phyloP scores from a whole-genome alignment of 2,888 invertebrate species.

The Homarus gammarus region DNA sequence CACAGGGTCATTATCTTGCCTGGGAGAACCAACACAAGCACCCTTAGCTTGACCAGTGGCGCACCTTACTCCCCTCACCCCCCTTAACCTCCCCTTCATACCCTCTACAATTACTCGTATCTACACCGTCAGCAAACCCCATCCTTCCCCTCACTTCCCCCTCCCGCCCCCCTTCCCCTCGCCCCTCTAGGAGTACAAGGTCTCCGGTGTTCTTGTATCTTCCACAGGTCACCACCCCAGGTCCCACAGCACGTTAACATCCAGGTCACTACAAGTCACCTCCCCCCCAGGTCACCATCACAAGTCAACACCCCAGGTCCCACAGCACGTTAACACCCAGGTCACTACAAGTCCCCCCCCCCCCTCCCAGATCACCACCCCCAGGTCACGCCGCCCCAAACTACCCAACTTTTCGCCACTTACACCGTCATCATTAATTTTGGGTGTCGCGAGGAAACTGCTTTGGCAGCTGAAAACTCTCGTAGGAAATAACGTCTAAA shows the following conservation, averaged over 20 bases:
- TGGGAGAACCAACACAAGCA: too few relatives aligned
- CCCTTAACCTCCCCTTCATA: neutral
- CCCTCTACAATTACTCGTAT: neutral
- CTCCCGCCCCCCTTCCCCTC: too few relatives aligned
- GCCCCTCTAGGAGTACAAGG: too few relatives aligned
- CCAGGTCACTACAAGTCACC: too few relatives aligned
- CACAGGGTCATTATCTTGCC: neutral
- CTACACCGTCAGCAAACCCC: neutral
- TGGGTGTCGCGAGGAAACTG: neutral
- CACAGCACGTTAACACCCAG: too few relatives aligned
- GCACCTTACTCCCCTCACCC: neutral
- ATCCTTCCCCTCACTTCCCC: too few relatives aligned
- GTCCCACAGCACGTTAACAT: too few relatives aligned
- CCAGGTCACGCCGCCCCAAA: neutral
- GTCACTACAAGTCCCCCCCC: neutral
- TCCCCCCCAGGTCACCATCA: too few relatives aligned
- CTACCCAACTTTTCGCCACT: slow-evolving; percentile 2
- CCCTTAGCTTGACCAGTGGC: too few relatives aligned
- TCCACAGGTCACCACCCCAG: too few relatives aligned
- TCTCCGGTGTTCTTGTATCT: too few relatives aligned
- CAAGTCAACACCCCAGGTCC: too few relatives aligned
- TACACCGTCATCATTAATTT: slow-evolving; percentile 12
- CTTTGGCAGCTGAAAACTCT: neutral
- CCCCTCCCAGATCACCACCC: neutral
- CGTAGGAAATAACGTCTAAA: neutral